Evolutionary conservation across 1,140 invertebrate species (phyloP), one percentile per base, ranked within the genome.

Genomic region (Brachionus rotundiformis): DNA sequence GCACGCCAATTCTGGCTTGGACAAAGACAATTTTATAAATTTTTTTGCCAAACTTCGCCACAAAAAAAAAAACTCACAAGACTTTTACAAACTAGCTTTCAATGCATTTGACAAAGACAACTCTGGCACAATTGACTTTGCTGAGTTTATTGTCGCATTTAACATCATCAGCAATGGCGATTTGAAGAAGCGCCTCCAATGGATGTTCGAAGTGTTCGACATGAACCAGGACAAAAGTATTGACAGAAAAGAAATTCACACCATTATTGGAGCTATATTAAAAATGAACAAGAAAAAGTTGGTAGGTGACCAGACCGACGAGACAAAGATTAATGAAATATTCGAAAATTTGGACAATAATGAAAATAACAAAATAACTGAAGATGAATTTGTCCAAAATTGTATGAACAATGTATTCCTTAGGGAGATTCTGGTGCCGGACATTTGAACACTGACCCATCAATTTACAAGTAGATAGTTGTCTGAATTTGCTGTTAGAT

Each of bases 311-410:
- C 54, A 82, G 61, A 61, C 44, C 5, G 27, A 41, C 0, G 39
- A 59, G 8, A 44, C 33, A 13, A 54, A 75, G 3, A 82, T 79
- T 8, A 36, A 82, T 61, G 44, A 61, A 13, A 33, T 82, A 3
- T 65, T 82, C 31, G 49, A 61, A 19, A 41, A 59, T 44, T 29
- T 82, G 23, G 81, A 82, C 31, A 27, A 29, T 5, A 77, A 76
- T 82, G 49, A 76, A 8, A 68, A 82, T 47, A 11, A 65, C 8
- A 39, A 31, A 33, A 65, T 82, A 8, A 29, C 47, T 11, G 29
- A 68, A 44, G 68, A 82, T 29, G 81, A 82, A 44, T 82, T 82
- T 27, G 29, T 82, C 25, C 11, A 82, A 36, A 79, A 63, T 41
- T 79, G 76, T 16, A 59, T 31, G 29, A 63, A 79, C 29, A 79